phyloP scores from a whole-genome alignment of 2,888 invertebrate species.

The Hyalella azteca region DNA sequence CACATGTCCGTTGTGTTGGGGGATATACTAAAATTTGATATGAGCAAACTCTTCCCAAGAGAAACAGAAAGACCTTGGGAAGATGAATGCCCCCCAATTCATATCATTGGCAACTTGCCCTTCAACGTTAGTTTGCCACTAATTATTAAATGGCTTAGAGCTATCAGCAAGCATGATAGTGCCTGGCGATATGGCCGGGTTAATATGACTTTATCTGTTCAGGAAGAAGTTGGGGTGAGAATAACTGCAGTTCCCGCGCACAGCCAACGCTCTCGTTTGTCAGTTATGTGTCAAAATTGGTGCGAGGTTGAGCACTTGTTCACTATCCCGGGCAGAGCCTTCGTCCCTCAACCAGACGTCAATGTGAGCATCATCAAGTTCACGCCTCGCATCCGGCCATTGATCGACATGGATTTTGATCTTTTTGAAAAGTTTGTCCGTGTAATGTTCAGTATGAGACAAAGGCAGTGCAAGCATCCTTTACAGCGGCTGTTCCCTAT shows the following conservation, averaged over 20 bases:
- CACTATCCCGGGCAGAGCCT: conserved; percentile 85
- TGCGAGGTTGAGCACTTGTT: conserved; percentile 83
- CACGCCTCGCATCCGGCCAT: conserved; percentile 77
- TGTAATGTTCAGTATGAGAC: conserved; percentile 84
- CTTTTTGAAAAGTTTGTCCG: conserved; percentile 88
- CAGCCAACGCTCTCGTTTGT: conserved; percentile 82
- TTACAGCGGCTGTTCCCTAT: conserved; percentile 72
- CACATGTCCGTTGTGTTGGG: conserved; percentile 69
- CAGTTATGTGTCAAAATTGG: conserved; percentile 94
- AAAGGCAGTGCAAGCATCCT: conserved; percentile 69
- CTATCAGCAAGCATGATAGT: conserved; percentile 73
- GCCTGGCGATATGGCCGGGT: conserved; percentile 84
- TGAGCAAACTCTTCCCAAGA: conserved; percentile 46
- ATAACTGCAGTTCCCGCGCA: conserved; percentile 77
- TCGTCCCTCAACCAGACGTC: conserved; percentile 93
- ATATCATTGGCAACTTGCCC: conserved; percentile 91
- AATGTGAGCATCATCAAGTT: conserved; percentile 95
- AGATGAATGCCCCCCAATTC: conserved; percentile 69
- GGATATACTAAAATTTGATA: conserved; percentile 57
- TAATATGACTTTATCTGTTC: conserved; percentile 92
- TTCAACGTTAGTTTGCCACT: conserved; percentile 94
- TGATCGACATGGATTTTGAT: conserved; percentile 77
- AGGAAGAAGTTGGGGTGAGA: conserved; percentile 87
- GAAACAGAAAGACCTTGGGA: conserved; percentile 59
- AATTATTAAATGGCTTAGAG: conserved; percentile 84